These are phyloP conservation scores for Chondrosia reniformis DNA, from an alignment of 37 sponge, comb jelly and placozoan genomes.

Conservation along the genomic window DNA sequence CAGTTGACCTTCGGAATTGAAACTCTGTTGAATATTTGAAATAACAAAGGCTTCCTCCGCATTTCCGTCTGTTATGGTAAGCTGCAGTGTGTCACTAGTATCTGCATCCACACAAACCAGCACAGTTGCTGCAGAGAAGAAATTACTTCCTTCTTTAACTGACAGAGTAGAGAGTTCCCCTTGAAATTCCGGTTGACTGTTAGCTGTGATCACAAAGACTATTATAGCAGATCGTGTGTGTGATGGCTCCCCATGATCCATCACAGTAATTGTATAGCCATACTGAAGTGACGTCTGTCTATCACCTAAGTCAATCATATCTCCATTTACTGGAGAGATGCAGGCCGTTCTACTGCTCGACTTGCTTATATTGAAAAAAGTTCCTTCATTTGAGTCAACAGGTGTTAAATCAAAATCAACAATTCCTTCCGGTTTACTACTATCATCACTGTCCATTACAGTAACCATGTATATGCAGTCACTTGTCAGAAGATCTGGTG, in stretches of 20 bases:
- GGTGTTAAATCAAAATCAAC: constrained; percentile 30
- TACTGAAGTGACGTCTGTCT: background rate
- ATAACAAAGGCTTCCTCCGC: constrained; percentile 28
- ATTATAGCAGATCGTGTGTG: background rate
- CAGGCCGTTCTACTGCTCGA: constrained; percentile 2
- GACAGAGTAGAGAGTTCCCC: background rate
- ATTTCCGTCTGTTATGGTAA: constrained; percentile 39
- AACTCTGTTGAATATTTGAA: constrained; percentile 15
- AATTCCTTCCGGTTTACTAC: constrained; percentile 47
- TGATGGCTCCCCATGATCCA: constrained; percentile 4
- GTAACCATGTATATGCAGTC: constrained; percentile 22
- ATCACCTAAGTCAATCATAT: background rate
- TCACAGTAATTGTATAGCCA: background rate
- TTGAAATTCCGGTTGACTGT: background rate
- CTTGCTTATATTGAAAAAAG: background rate
- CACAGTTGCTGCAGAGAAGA: too few species aligned
- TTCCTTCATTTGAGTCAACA: background rate
- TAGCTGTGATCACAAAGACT: background rate
- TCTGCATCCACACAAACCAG: constrained; percentile 30
- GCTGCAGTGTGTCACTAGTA: constrained; percentile 20
- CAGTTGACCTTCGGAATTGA: background rate
- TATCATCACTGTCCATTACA: constrained; percentile 52
- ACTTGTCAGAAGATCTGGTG: constrained; percentile 30
- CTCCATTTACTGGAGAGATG: background rate
- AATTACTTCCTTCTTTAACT: background rate